A percentile compares a stretch with the other conserved stretches of the same genome.
Conservation (phyloP, 1,140 invertebrate species). For the Latrodectus geometricus region DNA sequence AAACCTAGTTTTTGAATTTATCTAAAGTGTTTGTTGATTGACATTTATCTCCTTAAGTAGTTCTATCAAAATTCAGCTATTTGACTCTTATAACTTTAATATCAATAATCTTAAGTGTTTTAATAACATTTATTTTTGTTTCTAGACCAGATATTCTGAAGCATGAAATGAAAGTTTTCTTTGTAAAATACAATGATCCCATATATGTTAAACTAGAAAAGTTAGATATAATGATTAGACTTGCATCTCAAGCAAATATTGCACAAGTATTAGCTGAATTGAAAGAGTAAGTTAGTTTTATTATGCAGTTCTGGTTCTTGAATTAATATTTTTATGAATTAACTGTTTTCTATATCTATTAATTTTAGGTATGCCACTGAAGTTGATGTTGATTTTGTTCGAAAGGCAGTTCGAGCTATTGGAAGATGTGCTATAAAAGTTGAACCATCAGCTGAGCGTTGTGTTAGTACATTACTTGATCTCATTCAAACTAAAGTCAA, state of each 20-base stretch:
- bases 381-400: conserved; percentile 99
- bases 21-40: neutral
- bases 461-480: conserved; percentile 98
- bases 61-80: neutral
- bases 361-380: conserved; percentile 86
- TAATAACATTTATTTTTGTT: neutral
- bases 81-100: neutral
- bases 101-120: neutral
- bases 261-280: conserved; percentile 98
- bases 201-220: conserved; percentile 99
- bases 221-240: conserved; percentile 98
- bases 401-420: conserved; percentile 98
- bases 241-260: conserved; percentile 98
- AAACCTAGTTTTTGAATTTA: no score
- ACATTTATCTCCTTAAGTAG: neutral
- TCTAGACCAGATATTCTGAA: conserved; percentile 95
- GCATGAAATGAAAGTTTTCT: conserved; percentile 99
- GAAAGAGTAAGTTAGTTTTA: conserved; percentile 82
- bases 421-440: conserved; percentile 99
- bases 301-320: no score
- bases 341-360: neutral
- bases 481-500: conserved; percentile 99
- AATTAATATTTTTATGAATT: neutral
- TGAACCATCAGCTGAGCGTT: conserved; percentile 97
- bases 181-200: conserved; percentile 99